These are phyloP conservation scores for Calameuta pallipes DNA, from an alignment of 2,888 invertebrate species.

Conservation along the genomic window DNA sequence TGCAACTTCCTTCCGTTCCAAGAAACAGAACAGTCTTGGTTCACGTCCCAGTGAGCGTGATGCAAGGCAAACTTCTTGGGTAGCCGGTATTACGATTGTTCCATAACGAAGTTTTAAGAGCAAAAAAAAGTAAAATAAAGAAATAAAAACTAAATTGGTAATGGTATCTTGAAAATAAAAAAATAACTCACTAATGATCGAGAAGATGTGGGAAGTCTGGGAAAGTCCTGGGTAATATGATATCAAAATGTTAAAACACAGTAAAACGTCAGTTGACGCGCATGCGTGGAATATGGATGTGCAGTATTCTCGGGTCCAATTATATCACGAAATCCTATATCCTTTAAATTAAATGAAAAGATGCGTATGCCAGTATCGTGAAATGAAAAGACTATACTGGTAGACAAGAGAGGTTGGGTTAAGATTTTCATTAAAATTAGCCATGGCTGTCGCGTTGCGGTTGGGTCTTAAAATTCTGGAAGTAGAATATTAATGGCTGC, in stretches of 20 bases:
- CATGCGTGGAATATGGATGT: not conserved
- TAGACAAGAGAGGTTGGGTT: conserved; percentile 1
- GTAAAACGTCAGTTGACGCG: not conserved
- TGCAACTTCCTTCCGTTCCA: conserved; percentile 51
- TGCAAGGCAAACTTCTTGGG: not conserved
- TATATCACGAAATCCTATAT: conserved; percentile 22
- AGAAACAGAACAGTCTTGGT: conserved; percentile 9
- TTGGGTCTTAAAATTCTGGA: conserved; percentile 31
- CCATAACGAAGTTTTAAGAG: conserved; percentile 1
- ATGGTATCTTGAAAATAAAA: not conserved
- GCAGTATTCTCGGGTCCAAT: conserved; percentile 14
- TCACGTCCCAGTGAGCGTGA: not conserved
- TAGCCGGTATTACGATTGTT: not conserved
- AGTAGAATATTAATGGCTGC: conserved; percentile 42
- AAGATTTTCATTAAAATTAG: conserved; percentile 3
- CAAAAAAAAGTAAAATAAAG: not conserved
- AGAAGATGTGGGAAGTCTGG: not conserved
- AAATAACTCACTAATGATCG: not conserved
- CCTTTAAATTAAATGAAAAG: conserved; percentile 22
- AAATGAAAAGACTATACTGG: not conserved
- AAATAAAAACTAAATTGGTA: not conserved
- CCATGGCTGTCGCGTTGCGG: not conserved
- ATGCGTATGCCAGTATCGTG: not conserved
- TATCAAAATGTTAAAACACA: not conserved
- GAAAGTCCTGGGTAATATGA: conserved; percentile 1